phyloP scores from a whole-genome alignment of 2,888 invertebrate species.

The Chymomyza caudatula region DNA sequence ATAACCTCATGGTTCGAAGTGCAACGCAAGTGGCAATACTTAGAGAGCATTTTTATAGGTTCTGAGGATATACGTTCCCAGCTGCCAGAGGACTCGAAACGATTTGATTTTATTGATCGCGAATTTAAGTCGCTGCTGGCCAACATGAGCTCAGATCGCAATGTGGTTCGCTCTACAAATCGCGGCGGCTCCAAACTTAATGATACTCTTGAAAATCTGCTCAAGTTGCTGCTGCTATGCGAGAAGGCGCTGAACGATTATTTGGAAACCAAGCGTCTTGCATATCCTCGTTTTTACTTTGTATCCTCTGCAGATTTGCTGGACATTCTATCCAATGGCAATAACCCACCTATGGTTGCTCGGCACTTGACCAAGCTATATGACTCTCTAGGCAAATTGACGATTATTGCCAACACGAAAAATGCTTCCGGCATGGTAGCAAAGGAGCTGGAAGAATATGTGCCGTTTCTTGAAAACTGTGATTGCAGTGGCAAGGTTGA shows the following conservation, averaged over 20 bases:
- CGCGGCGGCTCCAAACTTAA: constrained; percentile 85
- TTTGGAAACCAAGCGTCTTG: constrained; percentile 94
- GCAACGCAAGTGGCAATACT: constrained; percentile 95
- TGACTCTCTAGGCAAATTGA: constrained; percentile 90
- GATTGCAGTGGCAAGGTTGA: constrained; percentile 96
- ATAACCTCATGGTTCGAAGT: constrained; percentile 91
- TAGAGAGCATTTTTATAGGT: constrained; percentile 96
- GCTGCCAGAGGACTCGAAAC: constrained; percentile 91
- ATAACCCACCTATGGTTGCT: constrained; percentile 86
- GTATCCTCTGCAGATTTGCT: constrained; percentile 95
- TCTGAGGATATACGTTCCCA: constrained; percentile 96
- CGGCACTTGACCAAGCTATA: constrained; percentile 94
- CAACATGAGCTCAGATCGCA: constrained; percentile 86
- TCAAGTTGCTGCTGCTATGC: constrained; percentile 86
- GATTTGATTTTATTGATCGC: constrained; percentile 91
- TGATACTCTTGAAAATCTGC: constrained; percentile 86
- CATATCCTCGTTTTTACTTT: constrained; percentile 97
- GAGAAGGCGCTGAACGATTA: constrained; percentile 97
- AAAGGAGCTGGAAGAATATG: constrained; percentile 88
- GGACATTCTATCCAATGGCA: constrained; percentile 88
- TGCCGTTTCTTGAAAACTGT: constrained; percentile 83
- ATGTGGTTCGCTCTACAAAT: constrained; percentile 91
- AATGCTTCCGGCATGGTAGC: constrained; percentile 88
- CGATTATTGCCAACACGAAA: constrained; percentile 81
- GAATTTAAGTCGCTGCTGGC: constrained; percentile 85